Base-by-base conservation (phyloP, 2,797 vertebrate species). In the Semotilus atromaculatus region DNA sequence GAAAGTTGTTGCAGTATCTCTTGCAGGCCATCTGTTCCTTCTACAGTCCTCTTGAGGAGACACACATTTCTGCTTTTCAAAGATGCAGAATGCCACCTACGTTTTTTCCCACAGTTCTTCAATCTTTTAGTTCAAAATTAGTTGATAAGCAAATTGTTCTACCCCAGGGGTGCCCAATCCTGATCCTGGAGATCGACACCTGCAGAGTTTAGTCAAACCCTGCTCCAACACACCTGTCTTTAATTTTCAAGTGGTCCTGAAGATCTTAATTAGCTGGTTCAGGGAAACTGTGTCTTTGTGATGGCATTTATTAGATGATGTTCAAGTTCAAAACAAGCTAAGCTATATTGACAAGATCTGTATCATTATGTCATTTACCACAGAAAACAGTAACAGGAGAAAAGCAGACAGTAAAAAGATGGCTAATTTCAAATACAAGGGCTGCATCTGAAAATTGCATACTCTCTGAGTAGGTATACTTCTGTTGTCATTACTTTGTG, bases 1-100 rank as follows among this genome's bases (percentile, higher is more conserved):
- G n/a, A 29, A 45, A 74, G 68, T 81, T 85, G 72, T 72, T 86
- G 71, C 75, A 66, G 43, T 71, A 40, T 88, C 70, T 88, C 75
- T 85, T 71, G 43, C 83, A 83, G 88, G 89, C 92, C 93, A 92
- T 94, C 92, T 94, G 92, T 88, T 92, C 88, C 29, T 88, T 83
- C 67, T 60, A 53, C 81, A 82, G 85, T 84, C 90, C 83, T 90
- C 84, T 90, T 5, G 51, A 91, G 85, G 88, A 91, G 85, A 88
- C 88, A 87, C 82, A 80, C 80, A 91, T 91, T 90, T 91, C 82
- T 87, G 92, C 83, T 91, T 89, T 90, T 91, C 91, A 89, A 89
- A 88, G 86, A 91, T 86, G 84, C 88, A 90, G 84, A 88, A 92
- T 87, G 87, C 90, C 89, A 85, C 82, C 85, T 87, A 51, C 88